Base-by-base conservation (phyloP, 1,140 invertebrate species). In the Brachionus angularis region DNA sequence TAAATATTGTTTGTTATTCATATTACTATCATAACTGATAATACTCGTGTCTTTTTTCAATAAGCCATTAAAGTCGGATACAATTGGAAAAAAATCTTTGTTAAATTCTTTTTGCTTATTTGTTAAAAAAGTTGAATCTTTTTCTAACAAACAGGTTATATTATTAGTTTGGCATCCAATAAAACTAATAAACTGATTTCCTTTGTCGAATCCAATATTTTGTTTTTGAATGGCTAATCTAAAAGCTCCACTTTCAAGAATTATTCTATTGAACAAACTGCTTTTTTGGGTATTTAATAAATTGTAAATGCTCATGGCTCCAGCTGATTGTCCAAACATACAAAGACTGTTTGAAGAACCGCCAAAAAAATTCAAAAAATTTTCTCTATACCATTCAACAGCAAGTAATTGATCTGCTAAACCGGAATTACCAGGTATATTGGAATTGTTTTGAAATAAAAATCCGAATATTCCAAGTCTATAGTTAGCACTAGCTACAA, bases 371-470 rank as follows among this genome's bases (percentile, higher is more conserved):
- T 86, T 86, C 71, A 97, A 95, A 49, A 5, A 5, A 81, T 98
- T 96, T 76, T 92, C 89, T 77, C 88, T 87, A 4, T 97, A 87
- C 82, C 82, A 84, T 49, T 82, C 76, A 27, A 84, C 58, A 3
- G 91, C 93, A 88, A 96, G 89, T 74, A 93, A 82, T 80, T 96
- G 93, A 80, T 96, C 92, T 81, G 91, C 94, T 71, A 97, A 81
- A 7, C 93, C 94, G 47, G 91, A 88, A 80, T 98, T 98, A 10
- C 93, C 94, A 0, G 92, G 92, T 21, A 91, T 91, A 8, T 55
- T 33, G 8, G 49, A 31, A 25, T 73, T 89, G 73, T 89, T 91
- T 75, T 97, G 89, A 79, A 90, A 93, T 5, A 98, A 85, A 81
- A 96, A 98, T 5, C 94, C 93, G 4, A 97, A 84, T 16, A 81